A percentile compares a stretch with the other conserved stretches of the same genome.
Conservation (phyloP, 2,888 invertebrate species). For the Heliconius hortense region DNA sequence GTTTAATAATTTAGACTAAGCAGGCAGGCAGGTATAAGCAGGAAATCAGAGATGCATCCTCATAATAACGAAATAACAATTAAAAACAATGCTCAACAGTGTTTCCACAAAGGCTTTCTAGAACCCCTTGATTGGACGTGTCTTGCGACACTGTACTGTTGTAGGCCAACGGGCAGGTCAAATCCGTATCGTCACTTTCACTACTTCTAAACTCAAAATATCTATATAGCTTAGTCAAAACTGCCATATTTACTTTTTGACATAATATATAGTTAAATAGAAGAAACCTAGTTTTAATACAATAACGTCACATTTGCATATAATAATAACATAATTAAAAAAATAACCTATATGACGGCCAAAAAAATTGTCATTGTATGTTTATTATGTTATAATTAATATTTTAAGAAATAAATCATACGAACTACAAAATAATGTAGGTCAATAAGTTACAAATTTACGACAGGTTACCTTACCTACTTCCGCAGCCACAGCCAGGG, state of each 20-base stretch:
- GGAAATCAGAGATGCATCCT: constrained; percentile 18
- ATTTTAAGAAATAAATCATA: background rate
- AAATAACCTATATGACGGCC: too few relatives aligned
- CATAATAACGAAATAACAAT: constrained; percentile 21
- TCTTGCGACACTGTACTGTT: constrained; percentile 59
- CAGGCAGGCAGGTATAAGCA: too few relatives aligned
- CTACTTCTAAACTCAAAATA: constrained; percentile 51
- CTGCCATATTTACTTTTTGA: background rate
- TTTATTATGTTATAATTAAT: background rate
- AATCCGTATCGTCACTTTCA: constrained; percentile 67
- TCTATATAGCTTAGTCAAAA: background rate
- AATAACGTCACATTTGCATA: background rate
- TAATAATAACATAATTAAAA: background rate
- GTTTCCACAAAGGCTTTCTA: constrained; percentile 72
- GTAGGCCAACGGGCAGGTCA: constrained; percentile 43
- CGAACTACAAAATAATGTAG: background rate
- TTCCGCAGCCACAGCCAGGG: constrained; percentile 39
- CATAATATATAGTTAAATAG: background rate
- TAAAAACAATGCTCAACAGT: constrained; percentile 47
- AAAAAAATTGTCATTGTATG: too few relatives aligned
- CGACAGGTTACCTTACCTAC: constrained; percentile 15
- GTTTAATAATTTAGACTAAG: background rate
- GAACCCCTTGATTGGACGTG: constrained; percentile 53
- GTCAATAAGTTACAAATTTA: constrained; percentile 20
- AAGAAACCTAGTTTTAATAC: background rate